Percentiles rank a stretch among this genome's conserved stretches.
phyloP scores from a whole-genome alignment of 1,140 invertebrate genomes.

The Eciton burchellii region DNA sequence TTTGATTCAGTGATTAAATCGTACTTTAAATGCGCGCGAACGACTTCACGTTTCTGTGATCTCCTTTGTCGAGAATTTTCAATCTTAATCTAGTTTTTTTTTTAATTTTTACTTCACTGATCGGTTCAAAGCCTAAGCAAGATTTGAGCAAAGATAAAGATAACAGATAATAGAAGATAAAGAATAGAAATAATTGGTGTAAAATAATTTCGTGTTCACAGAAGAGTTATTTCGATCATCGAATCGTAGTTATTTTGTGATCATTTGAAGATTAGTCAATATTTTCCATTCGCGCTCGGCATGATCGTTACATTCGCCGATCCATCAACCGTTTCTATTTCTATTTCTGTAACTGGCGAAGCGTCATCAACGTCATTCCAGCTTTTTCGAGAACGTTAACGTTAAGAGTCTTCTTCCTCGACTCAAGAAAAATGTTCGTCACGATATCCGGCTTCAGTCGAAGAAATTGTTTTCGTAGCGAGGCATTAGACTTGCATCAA shows the following conservation, averaged over 20 bases:
- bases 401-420: neutral
- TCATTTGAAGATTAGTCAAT: too few relatives aligned
- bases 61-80: too few relatives aligned
- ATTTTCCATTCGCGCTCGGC: neutral
- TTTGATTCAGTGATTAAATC: too few relatives aligned
- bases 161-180: too few relatives aligned
- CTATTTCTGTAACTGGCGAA: neutral
- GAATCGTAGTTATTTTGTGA: too few relatives aligned
- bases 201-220: too few relatives aligned
- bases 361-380: neutral
- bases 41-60: too few relatives aligned
- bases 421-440: neutral
- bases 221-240: too few relatives aligned
- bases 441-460: neutral
- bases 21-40: too few relatives aligned
- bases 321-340: neutral
- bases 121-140: neutral
- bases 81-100: neutral
- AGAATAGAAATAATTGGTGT: too few relatives aligned
- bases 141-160: too few relatives aligned
- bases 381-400: neutral
- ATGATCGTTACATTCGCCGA: slow-evolving; percentile 2
- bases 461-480: neutral
- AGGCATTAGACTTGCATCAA: neutral
- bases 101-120: neutral